Percentiles rank a stretch among this genome's conserved stretches.
Evolutionary conservation across 1,140 invertebrate genomes (phyloP).

Genomic region (Pseudomyrmex gracilis): DNA sequence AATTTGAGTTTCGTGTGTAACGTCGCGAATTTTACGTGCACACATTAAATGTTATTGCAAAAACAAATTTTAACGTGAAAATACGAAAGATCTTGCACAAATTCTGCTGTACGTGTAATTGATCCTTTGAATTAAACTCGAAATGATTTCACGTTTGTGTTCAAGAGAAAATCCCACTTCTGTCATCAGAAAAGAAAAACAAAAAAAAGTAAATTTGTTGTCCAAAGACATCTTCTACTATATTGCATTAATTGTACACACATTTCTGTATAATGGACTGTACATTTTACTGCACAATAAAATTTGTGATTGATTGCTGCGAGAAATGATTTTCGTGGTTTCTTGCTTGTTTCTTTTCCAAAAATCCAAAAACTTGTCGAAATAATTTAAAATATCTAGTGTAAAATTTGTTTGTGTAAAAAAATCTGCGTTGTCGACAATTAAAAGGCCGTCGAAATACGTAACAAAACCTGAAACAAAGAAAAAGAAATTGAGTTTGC

Average conservation of each 20-base stretch:
- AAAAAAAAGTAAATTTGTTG: slow-evolving; percentile 36
- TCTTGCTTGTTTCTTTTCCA: background rate
- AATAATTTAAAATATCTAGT: background rate
- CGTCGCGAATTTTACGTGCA: too few species aligned
- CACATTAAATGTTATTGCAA: background rate
- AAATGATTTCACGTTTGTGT: too few species aligned
- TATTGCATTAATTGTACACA: slow-evolving; percentile 67
- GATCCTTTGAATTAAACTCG: slow-evolving; percentile 32
- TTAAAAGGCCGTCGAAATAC: too few species aligned
- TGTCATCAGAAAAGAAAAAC: slow-evolving; percentile 42
- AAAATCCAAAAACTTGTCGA: too few species aligned
- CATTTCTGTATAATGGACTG: slow-evolving; percentile 65
- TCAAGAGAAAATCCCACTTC: slow-evolving; percentile 46
- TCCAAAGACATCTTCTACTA: slow-evolving; percentile 67
- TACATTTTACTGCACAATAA: slow-evolving; percentile 74
- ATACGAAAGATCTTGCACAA: slow-evolving; percentile 14
- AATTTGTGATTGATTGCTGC: slow-evolving; percentile 68
- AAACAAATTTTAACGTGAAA: slow-evolving; percentile 21
- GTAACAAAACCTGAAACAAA: too few species aligned
- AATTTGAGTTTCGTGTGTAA: slow-evolving; percentile 41
- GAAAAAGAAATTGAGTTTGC: too few species aligned
- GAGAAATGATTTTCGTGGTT: background rate
- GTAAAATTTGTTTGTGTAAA: too few species aligned
- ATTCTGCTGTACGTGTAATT: background rate
- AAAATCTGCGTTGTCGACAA: too few species aligned